phyloP scores from a whole-genome alignment of 2,797 vertebrate species.

The Eospalax fontanierii region DNA sequence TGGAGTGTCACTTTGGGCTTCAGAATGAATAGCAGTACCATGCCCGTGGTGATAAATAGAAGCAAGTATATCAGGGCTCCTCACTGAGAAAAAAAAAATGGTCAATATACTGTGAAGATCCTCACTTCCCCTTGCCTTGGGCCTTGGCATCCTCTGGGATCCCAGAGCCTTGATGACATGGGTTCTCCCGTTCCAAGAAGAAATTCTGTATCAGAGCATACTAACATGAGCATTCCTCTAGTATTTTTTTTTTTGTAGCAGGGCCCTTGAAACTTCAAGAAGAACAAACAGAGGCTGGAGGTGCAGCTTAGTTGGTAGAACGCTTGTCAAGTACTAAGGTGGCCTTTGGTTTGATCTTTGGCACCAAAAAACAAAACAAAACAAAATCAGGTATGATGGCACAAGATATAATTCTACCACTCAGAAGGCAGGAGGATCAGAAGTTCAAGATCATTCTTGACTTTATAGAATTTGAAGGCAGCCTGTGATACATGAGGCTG shows the following conservation, averaged over 20 bases:
- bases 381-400: too few relatives aligned
- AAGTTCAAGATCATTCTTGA: too few relatives aligned
- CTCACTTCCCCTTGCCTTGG: not conserved
- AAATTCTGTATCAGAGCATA: not conserved
- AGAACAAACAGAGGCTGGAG: not conserved
- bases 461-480: too few relatives aligned
- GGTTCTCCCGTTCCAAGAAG: conserved; percentile 10
- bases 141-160: not conserved
- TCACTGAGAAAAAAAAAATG: not conserved
- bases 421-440: too few relatives aligned
- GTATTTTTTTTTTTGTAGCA: not conserved
- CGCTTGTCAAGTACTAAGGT: not conserved
- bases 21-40: not conserved
- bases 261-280: not conserved
- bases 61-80: not conserved
- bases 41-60: not conserved
- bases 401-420: too few relatives aligned
- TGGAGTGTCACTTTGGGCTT: not conserved
- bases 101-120: not conserved
- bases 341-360: too few relatives aligned
- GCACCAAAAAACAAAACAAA: too few relatives aligned
- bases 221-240: not conserved
- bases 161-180: not conserved
- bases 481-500: too few relatives aligned
- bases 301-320: not conserved